Evolutionary conservation across 2,888 invertebrate genomes (phyloP).

Genomic region (Ceratothoa steindachneri): DNA sequence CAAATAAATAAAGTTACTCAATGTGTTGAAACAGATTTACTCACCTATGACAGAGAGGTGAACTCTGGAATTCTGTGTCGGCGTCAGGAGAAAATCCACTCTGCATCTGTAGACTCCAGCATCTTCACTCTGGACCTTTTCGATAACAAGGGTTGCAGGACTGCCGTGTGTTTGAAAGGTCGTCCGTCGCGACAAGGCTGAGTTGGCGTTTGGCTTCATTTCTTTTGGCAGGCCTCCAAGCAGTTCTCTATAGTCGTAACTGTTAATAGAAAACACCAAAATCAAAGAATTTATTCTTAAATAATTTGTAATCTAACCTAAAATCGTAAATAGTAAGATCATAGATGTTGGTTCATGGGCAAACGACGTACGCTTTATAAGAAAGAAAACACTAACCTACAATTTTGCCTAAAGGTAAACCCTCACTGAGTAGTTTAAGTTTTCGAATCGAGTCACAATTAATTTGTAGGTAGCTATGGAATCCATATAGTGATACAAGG

Average conservation of each 20-base stretch:
- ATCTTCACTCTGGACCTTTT: not conserved
- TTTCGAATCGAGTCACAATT: too few species aligned
- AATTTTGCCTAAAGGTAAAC: too few species aligned
- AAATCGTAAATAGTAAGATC: not conserved
- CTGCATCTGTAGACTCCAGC: not conserved
- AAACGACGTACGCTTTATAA: not conserved
- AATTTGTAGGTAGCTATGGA: too few species aligned
- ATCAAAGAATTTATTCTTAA: too few species aligned
- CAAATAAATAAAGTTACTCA: too few species aligned
- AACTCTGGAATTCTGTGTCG: not conserved
- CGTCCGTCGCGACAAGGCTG: constrained; percentile 33
- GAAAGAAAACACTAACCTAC: too few species aligned
- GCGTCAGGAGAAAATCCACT: constrained; percentile 3
- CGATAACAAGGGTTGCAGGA: constrained; percentile 28
- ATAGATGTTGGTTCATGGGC: not conserved
- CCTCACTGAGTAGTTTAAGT: too few species aligned
- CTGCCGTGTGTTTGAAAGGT: constrained; percentile 30
- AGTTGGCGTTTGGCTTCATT: constrained; percentile 42
- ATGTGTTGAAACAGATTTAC: too few species aligned
- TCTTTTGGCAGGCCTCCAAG: constrained; percentile 37
- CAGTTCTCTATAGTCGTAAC: constrained; percentile 43
- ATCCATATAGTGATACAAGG: too few species aligned
- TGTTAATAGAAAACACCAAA: too few species aligned
- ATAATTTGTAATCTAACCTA: not conserved
- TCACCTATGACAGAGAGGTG: not conserved